Conservation (phyloP, 2,888 invertebrate genomes). For the Phaedon cochleariae region DNA sequence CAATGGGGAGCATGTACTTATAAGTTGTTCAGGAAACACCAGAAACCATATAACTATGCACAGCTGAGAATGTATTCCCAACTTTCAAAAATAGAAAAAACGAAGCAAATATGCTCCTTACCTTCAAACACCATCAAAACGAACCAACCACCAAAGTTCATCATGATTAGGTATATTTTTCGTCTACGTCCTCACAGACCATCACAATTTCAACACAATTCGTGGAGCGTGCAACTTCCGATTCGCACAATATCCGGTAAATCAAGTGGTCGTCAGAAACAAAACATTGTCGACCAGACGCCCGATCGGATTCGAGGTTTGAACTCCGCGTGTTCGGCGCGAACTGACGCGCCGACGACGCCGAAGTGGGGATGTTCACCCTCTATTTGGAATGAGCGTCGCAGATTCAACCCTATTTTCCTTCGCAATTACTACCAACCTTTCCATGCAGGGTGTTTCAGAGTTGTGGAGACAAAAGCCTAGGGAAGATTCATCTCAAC, state of each 20-base stretch:
- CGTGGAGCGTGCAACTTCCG: background rate
- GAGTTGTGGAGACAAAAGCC: background rate
- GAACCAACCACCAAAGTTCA: background rate
- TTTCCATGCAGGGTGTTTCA: background rate
- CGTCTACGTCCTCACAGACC: background rate
- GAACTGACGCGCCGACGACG: constrained; percentile 42
- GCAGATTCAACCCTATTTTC: constrained; percentile 24
- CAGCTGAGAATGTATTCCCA: too few relatives aligned
- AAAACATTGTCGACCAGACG: constrained; percentile 22
- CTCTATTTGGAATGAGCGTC: constrained; percentile 34
- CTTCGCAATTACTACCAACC: constrained; percentile 21
- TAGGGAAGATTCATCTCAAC: too few relatives aligned
- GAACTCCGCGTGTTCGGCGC: constrained; percentile 47
- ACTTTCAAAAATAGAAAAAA: too few relatives aligned
- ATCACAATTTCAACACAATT: background rate
- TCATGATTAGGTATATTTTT: background rate
- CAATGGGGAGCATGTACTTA: too few relatives aligned
- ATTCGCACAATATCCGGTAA: background rate
- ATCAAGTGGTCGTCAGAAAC: constrained; percentile 17
- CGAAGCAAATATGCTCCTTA: background rate
- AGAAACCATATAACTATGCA: too few relatives aligned
- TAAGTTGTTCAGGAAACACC: background rate
- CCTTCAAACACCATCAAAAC: background rate
- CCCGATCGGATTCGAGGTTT: constrained; percentile 36
- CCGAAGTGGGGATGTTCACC: constrained; percentile 42